phyloP scores from a whole-genome alignment of 2,113 vertebrate species.

The Bungarus multicinctus region DNA sequence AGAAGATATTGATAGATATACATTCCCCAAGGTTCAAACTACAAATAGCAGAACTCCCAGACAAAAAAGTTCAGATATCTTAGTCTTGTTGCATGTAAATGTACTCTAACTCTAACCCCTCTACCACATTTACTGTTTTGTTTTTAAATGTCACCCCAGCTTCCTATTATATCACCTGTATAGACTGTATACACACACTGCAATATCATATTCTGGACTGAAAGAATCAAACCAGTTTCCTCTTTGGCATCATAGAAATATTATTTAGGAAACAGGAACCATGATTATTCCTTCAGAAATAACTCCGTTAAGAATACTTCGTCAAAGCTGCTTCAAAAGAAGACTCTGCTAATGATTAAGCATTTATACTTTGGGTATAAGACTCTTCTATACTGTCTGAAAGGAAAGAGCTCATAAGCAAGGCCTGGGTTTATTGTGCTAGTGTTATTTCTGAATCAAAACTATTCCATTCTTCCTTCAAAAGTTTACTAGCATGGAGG shows the following conservation, averaged over 20 bases:
- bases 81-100: not conserved
- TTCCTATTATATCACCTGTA: not conserved
- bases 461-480: conserved; percentile 14
- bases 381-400: not conserved
- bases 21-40: not conserved
- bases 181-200: no score
- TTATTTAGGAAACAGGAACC: not conserved
- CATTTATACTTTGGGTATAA: not conserved
- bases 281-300: not conserved
- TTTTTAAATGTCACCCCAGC: no score
- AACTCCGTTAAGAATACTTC: not conserved
- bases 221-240: not conserved
- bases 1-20: not conserved
- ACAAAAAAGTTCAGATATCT: not conserved
- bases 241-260: not conserved
- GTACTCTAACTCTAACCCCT: not conserved
- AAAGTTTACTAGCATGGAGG: not conserved
- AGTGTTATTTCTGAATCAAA: not conserved
- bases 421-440: not conserved
- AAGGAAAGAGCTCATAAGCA: not conserved
- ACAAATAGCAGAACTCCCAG: not conserved
- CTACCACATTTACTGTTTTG: no score
- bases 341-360: not conserved
- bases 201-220: not conserved
- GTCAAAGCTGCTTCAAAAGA: not conserved